These are phyloP conservation scores for Chelonus insularis DNA, from an alignment of 1,140 invertebrate genomes.

Conservation along the genomic window DNA sequence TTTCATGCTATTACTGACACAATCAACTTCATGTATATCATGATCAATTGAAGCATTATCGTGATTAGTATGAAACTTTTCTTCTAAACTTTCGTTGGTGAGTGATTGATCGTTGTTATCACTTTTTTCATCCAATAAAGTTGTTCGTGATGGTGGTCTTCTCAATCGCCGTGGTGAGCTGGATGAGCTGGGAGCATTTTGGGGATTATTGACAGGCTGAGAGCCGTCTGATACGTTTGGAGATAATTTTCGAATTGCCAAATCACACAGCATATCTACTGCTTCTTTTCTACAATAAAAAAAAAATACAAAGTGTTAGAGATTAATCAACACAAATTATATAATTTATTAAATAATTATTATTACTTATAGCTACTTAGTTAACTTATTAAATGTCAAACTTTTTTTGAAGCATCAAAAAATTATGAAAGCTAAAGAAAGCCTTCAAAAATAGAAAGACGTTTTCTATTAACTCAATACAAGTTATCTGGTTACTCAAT, in stretches of 20 bases:
- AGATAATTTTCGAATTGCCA: slow-evolving; percentile 73
- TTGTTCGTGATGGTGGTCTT: slow-evolving; percentile 51
- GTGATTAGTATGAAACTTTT: slow-evolving; percentile 9
- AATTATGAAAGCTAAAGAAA: no score
- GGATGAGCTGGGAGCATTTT: slow-evolving; percentile 60
- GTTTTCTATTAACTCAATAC: no score
- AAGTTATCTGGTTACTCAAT: no score
- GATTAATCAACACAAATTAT: no score
- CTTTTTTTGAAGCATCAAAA: no score
- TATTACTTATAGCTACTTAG: no score
- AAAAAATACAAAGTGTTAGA: slow-evolving; percentile 1
- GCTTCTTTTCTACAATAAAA: slow-evolving; percentile 72
- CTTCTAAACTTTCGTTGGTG: neutral
- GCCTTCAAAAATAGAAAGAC: no score
- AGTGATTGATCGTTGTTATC: slow-evolving; percentile 31
- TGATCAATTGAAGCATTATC: neutral
- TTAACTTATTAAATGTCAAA: no score
- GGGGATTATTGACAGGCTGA: slow-evolving; percentile 32
- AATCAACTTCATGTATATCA: slow-evolving; percentile 35
- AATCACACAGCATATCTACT: slow-evolving; percentile 78
- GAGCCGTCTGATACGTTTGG: slow-evolving; percentile 65
- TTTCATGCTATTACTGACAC: slow-evolving; percentile 40
- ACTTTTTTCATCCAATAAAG: slow-evolving; percentile 46
- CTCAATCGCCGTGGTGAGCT: slow-evolving; percentile 65
- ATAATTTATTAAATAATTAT: no score